phyloP scores from a whole-genome alignment of 2,888 invertebrate genomes.

The Diploptera punctata region DNA sequence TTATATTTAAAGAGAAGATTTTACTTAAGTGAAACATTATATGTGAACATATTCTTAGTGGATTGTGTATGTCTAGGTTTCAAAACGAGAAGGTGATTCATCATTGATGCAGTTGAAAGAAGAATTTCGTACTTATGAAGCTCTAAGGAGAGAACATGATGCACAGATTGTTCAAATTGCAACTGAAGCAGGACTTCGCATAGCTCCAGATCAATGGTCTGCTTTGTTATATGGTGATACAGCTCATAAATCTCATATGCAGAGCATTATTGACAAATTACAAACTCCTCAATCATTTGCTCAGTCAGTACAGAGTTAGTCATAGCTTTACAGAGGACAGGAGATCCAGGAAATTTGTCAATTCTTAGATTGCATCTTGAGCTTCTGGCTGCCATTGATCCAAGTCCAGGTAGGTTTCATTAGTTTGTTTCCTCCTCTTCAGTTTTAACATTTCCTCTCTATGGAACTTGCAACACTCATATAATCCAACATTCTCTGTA shows the following conservation, averaged over 20 bases:
- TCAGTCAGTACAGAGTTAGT: constrained; percentile 88
- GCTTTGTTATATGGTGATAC: constrained; percentile 95
- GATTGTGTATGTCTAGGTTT: constrained; percentile 64
- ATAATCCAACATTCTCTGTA: too few relatives aligned
- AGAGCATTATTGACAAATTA: constrained; percentile 87
- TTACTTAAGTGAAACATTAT: too few relatives aligned
- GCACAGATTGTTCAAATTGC: constrained; percentile 99
- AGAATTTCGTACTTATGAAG: constrained; percentile 95
- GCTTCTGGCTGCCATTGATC: constrained; percentile 85
- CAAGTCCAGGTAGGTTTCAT: constrained; percentile 69
- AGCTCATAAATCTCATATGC: constrained; percentile 97
- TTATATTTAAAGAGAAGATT: too few relatives aligned
- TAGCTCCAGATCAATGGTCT: constrained; percentile 99
- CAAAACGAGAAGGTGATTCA: constrained; percentile 95
- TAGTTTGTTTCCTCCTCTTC: too few relatives aligned
- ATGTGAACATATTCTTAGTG: too few relatives aligned
- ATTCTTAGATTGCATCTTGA: constrained; percentile 81
- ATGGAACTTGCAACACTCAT: too few relatives aligned
- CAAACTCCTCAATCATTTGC: constrained; percentile 94
- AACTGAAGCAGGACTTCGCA: constrained; percentile 93
- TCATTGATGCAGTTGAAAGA: constrained; percentile 98
- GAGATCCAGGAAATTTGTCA: constrained; percentile 84
- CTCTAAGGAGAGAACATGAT: constrained; percentile 93
- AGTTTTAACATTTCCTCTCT: too few relatives aligned
- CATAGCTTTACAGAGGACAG: constrained; percentile 87